Evolutionary conservation across 2,888 invertebrate species (phyloP).

Genomic region (Acronicta leporina): DNA sequence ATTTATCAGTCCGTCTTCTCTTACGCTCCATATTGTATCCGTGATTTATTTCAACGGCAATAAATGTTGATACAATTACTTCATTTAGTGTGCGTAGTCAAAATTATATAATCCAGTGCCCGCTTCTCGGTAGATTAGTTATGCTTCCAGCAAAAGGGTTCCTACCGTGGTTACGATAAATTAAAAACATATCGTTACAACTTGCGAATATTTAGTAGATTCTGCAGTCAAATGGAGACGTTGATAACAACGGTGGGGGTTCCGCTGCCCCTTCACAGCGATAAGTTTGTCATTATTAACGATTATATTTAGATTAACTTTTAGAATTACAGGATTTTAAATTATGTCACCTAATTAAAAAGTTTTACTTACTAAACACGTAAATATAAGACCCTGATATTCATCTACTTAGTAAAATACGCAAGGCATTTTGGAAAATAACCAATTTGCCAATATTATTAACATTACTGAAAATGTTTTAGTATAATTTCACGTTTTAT

Average conservation of each 20-base stretch:
- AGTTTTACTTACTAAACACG: constrained; percentile 72
- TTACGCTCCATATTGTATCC: constrained; percentile 26
- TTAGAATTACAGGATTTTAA: constrained; percentile 64
- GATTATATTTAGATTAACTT: constrained; percentile 60
- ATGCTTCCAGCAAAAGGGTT: background rate
- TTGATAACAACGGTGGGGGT: constrained; percentile 40
- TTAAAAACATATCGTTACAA: constrained; percentile 21
- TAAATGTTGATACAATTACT: background rate
- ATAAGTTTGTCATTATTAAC: constrained; percentile 53
- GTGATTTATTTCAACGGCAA: constrained; percentile 13
- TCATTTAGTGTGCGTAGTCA: background rate
- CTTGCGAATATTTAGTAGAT: constrained; percentile 28
- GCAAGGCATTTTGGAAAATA: constrained; percentile 45
- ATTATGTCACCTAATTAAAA: constrained; percentile 71
- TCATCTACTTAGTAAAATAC: constrained; percentile 71
- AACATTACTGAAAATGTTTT: constrained; percentile 10
- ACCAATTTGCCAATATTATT: constrained; percentile 15
- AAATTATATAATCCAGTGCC: constrained; percentile 1
- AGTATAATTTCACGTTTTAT: constrained; percentile 9
- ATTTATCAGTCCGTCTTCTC: constrained; percentile 55
- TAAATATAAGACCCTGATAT: constrained; percentile 82
- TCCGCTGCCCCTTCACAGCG: constrained; percentile 30
- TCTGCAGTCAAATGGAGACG: constrained; percentile 39
- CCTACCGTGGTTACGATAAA: constrained; percentile 12
- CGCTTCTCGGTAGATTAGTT: background rate